Evolutionary conservation across 1,140 invertebrate genomes (phyloP), one percentile per base, ranked within the genome.

Genomic region (Drosophila serrata): DNA sequence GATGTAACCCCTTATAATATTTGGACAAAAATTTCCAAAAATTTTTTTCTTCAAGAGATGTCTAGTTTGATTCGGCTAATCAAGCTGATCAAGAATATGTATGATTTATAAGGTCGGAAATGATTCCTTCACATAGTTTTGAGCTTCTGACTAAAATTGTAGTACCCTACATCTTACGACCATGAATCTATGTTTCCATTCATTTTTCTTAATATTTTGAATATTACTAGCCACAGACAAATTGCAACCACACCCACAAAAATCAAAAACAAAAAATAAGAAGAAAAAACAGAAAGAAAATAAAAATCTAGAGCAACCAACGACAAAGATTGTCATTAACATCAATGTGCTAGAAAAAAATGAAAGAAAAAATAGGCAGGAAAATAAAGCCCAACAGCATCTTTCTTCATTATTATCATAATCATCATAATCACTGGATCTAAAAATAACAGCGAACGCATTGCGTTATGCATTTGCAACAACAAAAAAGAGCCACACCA

Each of bases 361-460:
- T 61, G 15, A 35, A 11, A 8, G 46, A 40, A 46, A 39, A 31
- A 64, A 37, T 15, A 53, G 31, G 33, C 22, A 62, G 31, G 19
- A 55, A 57, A 51, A 68, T 49, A 42, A 37, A 33, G 11, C 17
- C 40, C 57, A 39, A 70, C 24, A 53, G 22, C 49, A 53, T 31
- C 45, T 49, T 65, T 69, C 60, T 58, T 74, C 22, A 69, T 67
- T 43, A 53, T 55, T 40, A 48, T 49, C n/a, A 49, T 37, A 55
- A 76, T 67, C 61, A 62, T 64, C 56, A 64, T 75, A 51, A 42
- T 75, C 68, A 39, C n/a, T 73, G 49, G 15, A 31, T 48, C 74
- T 87, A 86, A 70, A 87, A 79, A 86, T 85, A 85, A 73, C 78
- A 62, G 78, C 81, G 67, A 75, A 82, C 80, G 75, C 80, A 82